Conservation (phyloP, 2,888 invertebrate genomes). For the Ferrisia virgata region DNA sequence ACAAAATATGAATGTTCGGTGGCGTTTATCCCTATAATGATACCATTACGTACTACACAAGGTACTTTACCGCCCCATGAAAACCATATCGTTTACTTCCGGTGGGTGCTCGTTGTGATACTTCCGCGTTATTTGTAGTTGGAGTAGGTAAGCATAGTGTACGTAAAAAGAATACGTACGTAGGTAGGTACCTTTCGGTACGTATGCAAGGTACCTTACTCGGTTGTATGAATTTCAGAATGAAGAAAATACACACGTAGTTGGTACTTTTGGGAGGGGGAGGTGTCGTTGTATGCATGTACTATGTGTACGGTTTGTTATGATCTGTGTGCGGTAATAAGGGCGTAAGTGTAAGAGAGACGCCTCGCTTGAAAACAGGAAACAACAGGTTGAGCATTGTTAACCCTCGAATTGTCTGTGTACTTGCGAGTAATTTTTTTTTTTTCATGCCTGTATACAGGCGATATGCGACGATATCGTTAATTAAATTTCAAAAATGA, state of each 20-base stretch:
- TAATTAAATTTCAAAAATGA: background rate
- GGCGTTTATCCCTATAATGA: conserved; percentile 1
- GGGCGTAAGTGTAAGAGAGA: background rate
- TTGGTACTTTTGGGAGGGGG: background rate
- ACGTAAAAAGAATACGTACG: background rate
- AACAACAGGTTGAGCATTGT: conserved; percentile 43
- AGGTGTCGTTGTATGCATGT: background rate
- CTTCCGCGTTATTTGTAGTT: conserved; percentile 26
- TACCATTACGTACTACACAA: background rate
- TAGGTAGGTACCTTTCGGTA: background rate
- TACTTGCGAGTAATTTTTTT: background rate
- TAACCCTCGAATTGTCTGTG: background rate
- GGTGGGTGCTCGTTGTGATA: conserved; percentile 43
- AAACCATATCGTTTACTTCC: conserved; percentile 42
- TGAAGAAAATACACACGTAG: too few relatives aligned
- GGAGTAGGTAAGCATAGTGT: background rate
- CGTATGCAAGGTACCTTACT: background rate
- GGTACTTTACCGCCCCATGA: background rate
- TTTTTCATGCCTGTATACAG: background rate
- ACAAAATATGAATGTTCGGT: background rate
- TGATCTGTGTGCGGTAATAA: conserved; percentile 18
- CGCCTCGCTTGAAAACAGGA: conserved; percentile 33
- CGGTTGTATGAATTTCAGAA: background rate
- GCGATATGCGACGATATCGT: background rate
- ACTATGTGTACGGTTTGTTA: background rate